These are phyloP conservation scores for Pyrocoelia pectoralis DNA, from an alignment of 2,888 invertebrate species.

Conservation along the genomic window DNA sequence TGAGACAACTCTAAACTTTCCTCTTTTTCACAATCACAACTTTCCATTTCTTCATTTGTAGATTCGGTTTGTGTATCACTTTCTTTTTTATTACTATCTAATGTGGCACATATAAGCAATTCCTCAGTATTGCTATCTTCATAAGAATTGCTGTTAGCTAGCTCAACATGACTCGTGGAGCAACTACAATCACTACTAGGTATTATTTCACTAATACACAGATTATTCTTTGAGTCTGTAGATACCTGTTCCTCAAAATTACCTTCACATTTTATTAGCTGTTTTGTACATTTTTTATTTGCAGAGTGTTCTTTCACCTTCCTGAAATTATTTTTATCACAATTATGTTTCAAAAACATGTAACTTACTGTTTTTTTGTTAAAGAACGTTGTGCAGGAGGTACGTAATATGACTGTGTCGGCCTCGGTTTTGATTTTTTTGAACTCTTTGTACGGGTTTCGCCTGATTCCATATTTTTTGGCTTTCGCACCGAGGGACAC, in stretches of 20 bases:
- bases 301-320: neutral
- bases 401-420: slow-evolving; percentile 55
- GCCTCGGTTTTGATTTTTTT: slow-evolving; percentile 42
- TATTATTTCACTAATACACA: neutral
- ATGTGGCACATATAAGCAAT: slow-evolving; percentile 1
- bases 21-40: too few relatives aligned
- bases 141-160: neutral
- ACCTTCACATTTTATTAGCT: neutral
- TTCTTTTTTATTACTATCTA: slow-evolving; percentile 2
- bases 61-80: neutral
- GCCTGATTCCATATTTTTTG: slow-evolving; percentile 18
- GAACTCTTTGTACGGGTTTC: slow-evolving; percentile 8
- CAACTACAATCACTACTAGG: too few relatives aligned
- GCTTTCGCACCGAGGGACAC: neutral
- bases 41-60: too few relatives aligned
- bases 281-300: neutral
- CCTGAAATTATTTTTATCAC: neutral
- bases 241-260: neutral
- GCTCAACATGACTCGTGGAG: neutral
- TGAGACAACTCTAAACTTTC: too few relatives aligned
- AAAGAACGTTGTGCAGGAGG: slow-evolving; percentile 55
- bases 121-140: neutral
- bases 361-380: slow-evolving; percentile 15
- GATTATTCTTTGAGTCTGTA: neutral
- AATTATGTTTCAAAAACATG: neutral